Evolutionary conservation across 2,888 invertebrate genomes (phyloP).

Genomic region (Ommatoiulus sabulosus): DNA sequence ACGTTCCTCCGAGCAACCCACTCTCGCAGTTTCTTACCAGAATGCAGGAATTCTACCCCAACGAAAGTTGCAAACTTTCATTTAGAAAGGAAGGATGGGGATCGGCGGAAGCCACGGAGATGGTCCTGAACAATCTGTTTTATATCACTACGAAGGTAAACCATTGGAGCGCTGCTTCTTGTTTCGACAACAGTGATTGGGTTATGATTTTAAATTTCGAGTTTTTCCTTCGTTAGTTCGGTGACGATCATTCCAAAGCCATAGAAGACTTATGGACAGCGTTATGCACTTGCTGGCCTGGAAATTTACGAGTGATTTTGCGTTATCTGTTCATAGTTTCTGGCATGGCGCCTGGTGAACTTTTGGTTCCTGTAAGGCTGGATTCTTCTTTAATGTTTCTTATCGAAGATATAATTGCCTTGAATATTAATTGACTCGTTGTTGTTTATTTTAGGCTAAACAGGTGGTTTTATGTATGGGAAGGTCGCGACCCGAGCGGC

Average conservation of each 20-base stretch:
- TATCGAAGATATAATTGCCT: constrained; percentile 68
- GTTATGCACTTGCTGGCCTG: constrained; percentile 94
- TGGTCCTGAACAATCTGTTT: constrained; percentile 98
- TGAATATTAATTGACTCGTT: neutral
- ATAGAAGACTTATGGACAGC: constrained; percentile 97
- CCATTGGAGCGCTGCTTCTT: neutral
- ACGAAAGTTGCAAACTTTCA: constrained; percentile 71
- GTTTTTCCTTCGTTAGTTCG: constrained; percentile 76
- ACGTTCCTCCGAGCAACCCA: constrained; percentile 77
- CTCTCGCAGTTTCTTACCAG: constrained; percentile 65
- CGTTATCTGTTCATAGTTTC: constrained; percentile 96
- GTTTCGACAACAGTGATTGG: neutral
- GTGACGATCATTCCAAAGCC: constrained; percentile 94
- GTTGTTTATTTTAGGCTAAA: constrained; percentile 80
- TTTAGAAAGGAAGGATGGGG: constrained; percentile 95
- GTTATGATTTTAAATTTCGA: neutral
- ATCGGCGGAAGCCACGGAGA: constrained; percentile 98
- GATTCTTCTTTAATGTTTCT: neutral
- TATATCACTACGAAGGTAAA: constrained; percentile 95
- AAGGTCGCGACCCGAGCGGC: constrained; percentile 88
- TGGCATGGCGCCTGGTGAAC: constrained; percentile 95
- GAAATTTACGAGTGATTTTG: constrained; percentile 96
- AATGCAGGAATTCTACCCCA: constrained; percentile 73
- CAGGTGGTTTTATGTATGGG: constrained; percentile 94
- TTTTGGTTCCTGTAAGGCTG: constrained; percentile 83